Evolutionary conservation across 2,113 vertebrate genomes (phyloP), one percentile per base, ranked within the genome.

Genomic region (Dicentrarchus labrax): DNA sequence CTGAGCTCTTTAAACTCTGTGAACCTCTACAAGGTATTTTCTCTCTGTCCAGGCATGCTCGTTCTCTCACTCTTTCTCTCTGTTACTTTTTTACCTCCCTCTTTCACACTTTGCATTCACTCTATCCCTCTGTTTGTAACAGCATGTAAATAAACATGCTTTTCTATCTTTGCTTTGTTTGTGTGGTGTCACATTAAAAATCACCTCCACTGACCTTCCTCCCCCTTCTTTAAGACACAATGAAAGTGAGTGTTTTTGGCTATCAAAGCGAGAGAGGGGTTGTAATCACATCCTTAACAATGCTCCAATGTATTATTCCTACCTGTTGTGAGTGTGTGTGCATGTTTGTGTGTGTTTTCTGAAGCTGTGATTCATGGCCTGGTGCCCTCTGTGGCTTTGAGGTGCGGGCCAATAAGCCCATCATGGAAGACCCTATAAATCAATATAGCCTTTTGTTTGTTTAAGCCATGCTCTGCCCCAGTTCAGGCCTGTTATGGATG

Each of bases 11-110:
- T 94, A 90, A 94, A 92, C 93, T 93, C 89, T 16, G 66, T 93
- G 93, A 94, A 94, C 93, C 91, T 92, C 85, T 10, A 75, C 60
- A 70, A 93, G 91, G 91, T 94, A 94, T 95, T 93, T 94, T 92
- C 90, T 92, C 92, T 94, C 88, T 95, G 94, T 94, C 93, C 94
- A 91, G 93, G 85, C 95, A 94, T 78, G 94, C 92, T 95, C 84
- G 69, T 88, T 91, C 84, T 85, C 76, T 88, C 80, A 71, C 83
- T 86, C 76, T 62, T 82, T 88, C 76, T 72, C 78, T 81, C 74
- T 83, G 73, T 88, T 91, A 90, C 78, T 80, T 86, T 30, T 91
- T 84, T 61, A 76, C 78, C 80, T 91, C 67, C 83, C 83, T 83
- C 88, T 86, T 92, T 83, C 86, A 86, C 90, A 72, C 74, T 67